Conservation (phyloP, 2,797 vertebrate genomes). For the Rhinophrynus dorsalis region DNA sequence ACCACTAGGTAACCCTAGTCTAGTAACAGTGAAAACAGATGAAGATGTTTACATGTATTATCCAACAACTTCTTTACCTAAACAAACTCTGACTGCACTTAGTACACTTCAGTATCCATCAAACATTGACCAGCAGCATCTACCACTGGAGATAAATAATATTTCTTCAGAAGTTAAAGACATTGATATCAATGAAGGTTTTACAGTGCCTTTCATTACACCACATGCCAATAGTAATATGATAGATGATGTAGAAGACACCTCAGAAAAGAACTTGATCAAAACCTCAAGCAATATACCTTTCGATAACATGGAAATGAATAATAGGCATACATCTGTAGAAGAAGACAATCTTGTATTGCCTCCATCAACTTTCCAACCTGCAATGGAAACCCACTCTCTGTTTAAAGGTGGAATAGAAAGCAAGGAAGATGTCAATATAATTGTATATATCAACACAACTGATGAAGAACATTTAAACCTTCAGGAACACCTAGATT, state of each 20-base stretch:
- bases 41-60: slow-evolving; percentile 16
- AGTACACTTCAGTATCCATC: slow-evolving; percentile 6
- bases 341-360: slow-evolving; percentile 3
- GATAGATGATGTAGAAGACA: slow-evolving; percentile 2
- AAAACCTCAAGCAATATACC: neutral
- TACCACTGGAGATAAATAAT: slow-evolving; percentile 25
- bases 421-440: neutral
- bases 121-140: slow-evolving; percentile 16
- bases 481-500: neutral
- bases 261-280: neutral
- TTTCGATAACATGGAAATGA: neutral
- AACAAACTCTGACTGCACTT: neutral
- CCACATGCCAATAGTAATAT: slow-evolving; percentile 38
- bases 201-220: slow-evolving; percentile 53
- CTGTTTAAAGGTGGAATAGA: neutral
- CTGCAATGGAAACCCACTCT: neutral
- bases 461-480: slow-evolving; percentile 2
- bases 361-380: slow-evolving; percentile 1
- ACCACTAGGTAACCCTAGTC: slow-evolving; percentile 54
- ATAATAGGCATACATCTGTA: neutral
- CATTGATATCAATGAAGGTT: slow-evolving; percentile 23
- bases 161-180: slow-evolving; percentile 25
- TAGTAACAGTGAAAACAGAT: slow-evolving; percentile 45
- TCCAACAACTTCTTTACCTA: slow-evolving; percentile 42
- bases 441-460: neutral